phyloP scores from a whole-genome alignment of 2,113 vertebrate genomes.

The Limnothrissa miodon region DNA sequence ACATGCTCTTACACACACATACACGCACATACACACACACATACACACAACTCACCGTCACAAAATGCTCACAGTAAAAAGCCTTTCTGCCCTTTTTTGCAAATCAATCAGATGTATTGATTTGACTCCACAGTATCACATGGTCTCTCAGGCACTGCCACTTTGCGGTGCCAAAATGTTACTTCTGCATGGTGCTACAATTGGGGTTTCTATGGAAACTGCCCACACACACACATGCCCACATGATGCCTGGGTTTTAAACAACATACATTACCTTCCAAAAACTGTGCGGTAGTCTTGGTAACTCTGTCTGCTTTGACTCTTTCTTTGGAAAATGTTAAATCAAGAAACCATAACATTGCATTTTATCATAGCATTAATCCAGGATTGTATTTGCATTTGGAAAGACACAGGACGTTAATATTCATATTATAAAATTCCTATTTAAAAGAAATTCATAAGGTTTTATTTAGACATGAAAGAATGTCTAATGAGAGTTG shows the following conservation, averaged over 20 bases:
- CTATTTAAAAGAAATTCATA: neutral
- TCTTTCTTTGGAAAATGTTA: constrained; percentile 39
- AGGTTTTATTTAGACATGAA: neutral
- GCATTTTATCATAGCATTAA: neutral
- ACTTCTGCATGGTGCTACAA: constrained; percentile 64
- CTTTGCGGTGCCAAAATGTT: constrained; percentile 58
- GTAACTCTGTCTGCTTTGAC: constrained; percentile 43
- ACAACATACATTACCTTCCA: constrained; percentile 53
- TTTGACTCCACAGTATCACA: constrained; percentile 34
- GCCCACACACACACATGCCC: constrained; percentile 69
- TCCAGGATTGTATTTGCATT: constrained; percentile 16
- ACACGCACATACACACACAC: neutral
- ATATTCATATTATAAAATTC: neutral
- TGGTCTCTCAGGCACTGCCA: constrained; percentile 41
- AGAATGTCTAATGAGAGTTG: no score
- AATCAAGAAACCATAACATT: constrained; percentile 52
- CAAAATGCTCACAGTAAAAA: neutral
- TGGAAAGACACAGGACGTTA: neutral
- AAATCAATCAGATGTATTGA: constrained; percentile 49
- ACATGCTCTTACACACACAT: neutral
- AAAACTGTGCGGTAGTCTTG: constrained; percentile 48
- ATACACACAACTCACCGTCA: neutral
- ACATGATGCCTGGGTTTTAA: constrained; percentile 60
- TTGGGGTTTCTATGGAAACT: constrained; percentile 70
- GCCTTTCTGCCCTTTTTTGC: constrained; percentile 7